A percentile compares a stretch with the other conserved stretches of the same genome.
These are phyloP conservation scores for Meandrusa payeni DNA, from an alignment of 2,888 invertebrate genomes.

Conservation along the genomic window DNA sequence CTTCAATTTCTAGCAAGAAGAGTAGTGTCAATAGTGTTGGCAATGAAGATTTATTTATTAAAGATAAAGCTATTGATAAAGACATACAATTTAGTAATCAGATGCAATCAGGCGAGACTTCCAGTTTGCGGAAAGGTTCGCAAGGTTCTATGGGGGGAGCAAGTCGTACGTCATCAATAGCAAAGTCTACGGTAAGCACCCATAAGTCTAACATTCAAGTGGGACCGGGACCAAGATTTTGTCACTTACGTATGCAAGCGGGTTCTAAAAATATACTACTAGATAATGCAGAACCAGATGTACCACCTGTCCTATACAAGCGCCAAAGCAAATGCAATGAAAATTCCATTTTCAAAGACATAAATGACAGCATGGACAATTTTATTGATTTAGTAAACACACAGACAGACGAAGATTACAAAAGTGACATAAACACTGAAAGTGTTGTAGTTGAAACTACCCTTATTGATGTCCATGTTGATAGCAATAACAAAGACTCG, in stretches of 20 bases:
- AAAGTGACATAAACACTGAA: slow-evolving; percentile 51
- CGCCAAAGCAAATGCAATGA: slow-evolving; percentile 78
- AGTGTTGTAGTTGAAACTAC: slow-evolving; percentile 68
- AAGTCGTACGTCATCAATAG: slow-evolving; percentile 71
- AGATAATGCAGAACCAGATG: slow-evolving; percentile 87
- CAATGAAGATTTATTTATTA: slow-evolving; percentile 57
- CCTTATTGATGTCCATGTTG: slow-evolving; percentile 69
- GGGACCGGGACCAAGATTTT: slow-evolving; percentile 86
- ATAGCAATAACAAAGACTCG: slow-evolving; percentile 63
- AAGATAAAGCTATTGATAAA: slow-evolving; percentile 47
- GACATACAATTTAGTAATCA: slow-evolving; percentile 50
- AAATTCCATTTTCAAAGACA: slow-evolving; percentile 68
- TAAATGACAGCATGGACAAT: slow-evolving; percentile 63
- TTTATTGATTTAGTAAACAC: slow-evolving; percentile 58
- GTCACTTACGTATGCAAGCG: slow-evolving; percentile 87
- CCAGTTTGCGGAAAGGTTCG: slow-evolving; percentile 59
- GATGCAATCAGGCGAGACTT: slow-evolving; percentile 43
- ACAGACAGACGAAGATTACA: slow-evolving; percentile 40
- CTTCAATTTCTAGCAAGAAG: slow-evolving; percentile 66
- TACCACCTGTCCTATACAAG: slow-evolving; percentile 87
- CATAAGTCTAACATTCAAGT: slow-evolving; percentile 73
- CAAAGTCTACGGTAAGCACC: slow-evolving; percentile 73
- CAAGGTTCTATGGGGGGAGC: slow-evolving; percentile 70
- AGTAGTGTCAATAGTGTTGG: slow-evolving; percentile 60
- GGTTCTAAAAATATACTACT: slow-evolving; percentile 90